phyloP scores from a whole-genome alignment of 2,797 vertebrate species.

The Margarornis squamiger region DNA sequence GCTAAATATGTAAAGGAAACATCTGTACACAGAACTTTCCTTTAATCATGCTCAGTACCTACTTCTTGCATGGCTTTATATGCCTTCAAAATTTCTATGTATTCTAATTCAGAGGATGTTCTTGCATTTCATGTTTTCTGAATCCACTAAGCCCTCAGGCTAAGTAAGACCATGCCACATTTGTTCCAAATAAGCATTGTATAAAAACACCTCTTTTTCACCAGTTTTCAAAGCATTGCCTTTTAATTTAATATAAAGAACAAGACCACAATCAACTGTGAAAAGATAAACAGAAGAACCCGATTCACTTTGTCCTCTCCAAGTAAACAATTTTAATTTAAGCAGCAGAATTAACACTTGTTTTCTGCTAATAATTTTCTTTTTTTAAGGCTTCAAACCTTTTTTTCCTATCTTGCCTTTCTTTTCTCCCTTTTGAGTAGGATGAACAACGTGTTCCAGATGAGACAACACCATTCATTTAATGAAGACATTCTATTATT shows the following conservation, averaged over 20 bases:
- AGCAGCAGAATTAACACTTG: conserved; percentile 10
- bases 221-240: neutral
- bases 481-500: neutral
- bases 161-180: neutral
- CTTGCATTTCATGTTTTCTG: neutral
- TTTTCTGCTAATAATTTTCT: neutral
- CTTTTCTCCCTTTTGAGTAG: neutral
- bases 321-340: neutral
- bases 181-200: neutral
- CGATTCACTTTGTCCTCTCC: neutral
- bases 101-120: neutral
- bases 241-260: conserved; percentile 14
- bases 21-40: neutral
- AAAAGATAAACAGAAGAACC: conserved; percentile 5
- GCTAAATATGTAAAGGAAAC: neutral
- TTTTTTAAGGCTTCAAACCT: neutral
- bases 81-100: neutral
- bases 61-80: neutral
- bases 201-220: neutral
- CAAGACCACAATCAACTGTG: neutral
- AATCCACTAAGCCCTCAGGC: neutral
- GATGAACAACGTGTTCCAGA: neutral
- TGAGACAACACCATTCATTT: neutral
- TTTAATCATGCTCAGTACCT: neutral
- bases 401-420: neutral